Conservation (phyloP, 2,888 invertebrate species). For the Parascotia fuliginaria region DNA sequence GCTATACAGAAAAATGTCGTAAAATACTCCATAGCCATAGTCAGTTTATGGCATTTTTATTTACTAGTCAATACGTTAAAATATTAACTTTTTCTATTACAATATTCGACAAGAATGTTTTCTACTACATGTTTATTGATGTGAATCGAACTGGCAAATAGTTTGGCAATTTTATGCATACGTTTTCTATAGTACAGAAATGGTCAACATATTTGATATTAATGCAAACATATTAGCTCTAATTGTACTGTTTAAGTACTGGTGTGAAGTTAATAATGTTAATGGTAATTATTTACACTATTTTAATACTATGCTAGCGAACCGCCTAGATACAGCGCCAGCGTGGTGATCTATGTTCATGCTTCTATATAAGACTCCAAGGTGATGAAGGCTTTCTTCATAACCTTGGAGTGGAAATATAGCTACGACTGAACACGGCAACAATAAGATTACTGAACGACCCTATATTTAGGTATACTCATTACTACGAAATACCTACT, state of each 20-base stretch:
- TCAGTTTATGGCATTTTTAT: neutral
- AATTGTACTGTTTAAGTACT: constrained; percentile 19
- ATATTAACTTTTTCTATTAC: too few relatives aligned
- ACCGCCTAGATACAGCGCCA: too few relatives aligned
- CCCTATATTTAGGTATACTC: too few relatives aligned
- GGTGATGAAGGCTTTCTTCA: too few relatives aligned
- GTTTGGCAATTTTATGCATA: neutral
- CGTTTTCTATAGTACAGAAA: constrained; percentile 10
- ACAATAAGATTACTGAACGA: too few relatives aligned
- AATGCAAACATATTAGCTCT: constrained; percentile 1
- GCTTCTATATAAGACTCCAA: too few relatives aligned
- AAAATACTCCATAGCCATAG: neutral
- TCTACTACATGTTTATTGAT: neutral
- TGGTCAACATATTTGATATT: constrained; percentile 2
- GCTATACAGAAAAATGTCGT: neutral
- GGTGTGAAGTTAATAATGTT: constrained; percentile 26
- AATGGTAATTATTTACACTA: neutral
- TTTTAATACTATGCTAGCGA: too few relatives aligned
- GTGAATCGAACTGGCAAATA: neutral
- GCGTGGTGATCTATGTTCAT: too few relatives aligned
- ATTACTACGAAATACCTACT: too few relatives aligned
- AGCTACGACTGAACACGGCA: too few relatives aligned
- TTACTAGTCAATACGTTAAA: too few relatives aligned
- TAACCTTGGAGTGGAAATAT: too few relatives aligned
- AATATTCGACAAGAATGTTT: neutral